phyloP scores from a whole-genome alignment of 2,888 invertebrate species.

The Lymantria dispar region DNA sequence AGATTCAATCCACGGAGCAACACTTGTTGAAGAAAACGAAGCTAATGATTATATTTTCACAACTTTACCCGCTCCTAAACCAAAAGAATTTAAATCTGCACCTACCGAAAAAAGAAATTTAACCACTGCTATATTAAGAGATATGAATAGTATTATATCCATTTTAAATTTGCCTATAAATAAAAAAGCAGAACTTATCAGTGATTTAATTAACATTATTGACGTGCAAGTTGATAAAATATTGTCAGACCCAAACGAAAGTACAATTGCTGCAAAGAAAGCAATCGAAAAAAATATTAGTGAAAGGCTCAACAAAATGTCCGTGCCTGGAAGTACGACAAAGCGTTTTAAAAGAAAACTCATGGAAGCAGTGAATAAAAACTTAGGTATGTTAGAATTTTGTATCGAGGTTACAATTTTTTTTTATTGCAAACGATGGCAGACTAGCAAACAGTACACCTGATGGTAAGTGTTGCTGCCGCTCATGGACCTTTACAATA shows the following conservation, averaged over 20 bases:
- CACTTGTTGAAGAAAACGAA: constrained; percentile 2
- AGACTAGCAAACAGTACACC: no score
- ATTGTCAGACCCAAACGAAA: not conserved
- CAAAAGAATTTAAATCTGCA: not conserved
- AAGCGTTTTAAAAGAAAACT: constrained; percentile 1
- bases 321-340: not conserved
- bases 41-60: not conserved
- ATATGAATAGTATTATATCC: constrained; percentile 7
- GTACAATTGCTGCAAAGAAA: not conserved
- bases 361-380: not conserved
- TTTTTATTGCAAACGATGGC: no score
- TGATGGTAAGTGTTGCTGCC: no score
- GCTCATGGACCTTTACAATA: no score
- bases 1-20: not conserved
- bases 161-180: constrained; percentile 2
- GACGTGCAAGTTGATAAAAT: constrained; percentile 1
- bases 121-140: constrained; percentile 10
- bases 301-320: not conserved
- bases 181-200: constrained; percentile 4
- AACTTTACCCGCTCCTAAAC: not conserved
- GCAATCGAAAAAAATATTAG: constrained; percentile 1
- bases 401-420: no score
- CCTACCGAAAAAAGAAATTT: constrained; percentile 11
- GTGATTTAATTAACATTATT: constrained; percentile 4
- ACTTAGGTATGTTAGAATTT: not conserved